Evolutionary conservation across 2,888 invertebrate species (phyloP).

Genomic region (Phaedon cochleariae): DNA sequence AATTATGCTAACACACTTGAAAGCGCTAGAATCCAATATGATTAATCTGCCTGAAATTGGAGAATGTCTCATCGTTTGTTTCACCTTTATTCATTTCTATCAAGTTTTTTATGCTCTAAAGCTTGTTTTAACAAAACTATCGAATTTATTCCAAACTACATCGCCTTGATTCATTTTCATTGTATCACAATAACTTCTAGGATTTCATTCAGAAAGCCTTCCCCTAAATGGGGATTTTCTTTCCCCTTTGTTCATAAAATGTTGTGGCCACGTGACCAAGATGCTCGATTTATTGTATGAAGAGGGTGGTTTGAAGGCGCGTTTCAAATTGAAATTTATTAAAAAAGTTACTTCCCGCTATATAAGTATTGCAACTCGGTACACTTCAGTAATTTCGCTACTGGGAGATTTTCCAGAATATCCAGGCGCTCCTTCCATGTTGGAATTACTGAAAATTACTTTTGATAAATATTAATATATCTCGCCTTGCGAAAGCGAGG

Average conservation of each 20-base stretch:
- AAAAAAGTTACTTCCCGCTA: constrained; percentile 45
- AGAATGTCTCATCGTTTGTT: too few species aligned
- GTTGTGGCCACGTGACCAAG: constrained; percentile 45
- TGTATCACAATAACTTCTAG: not conserved
- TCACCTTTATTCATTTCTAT: too few species aligned
- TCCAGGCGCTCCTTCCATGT: constrained; percentile 1
- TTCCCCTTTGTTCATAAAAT: constrained; percentile 43
- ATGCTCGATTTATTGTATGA: constrained; percentile 37
- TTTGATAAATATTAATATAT: constrained; percentile 21
- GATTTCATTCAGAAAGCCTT: constrained; percentile 7
- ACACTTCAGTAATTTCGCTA: constrained; percentile 31
- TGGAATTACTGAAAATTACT: constrained; percentile 9
- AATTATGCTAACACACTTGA: too few species aligned
- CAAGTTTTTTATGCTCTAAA: too few species aligned
- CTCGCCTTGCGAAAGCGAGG: not conserved
- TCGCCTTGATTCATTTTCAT: too few species aligned
- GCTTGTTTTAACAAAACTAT: too few species aligned
- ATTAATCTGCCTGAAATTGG: too few species aligned
- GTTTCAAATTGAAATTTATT: constrained; percentile 47
- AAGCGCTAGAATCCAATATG: too few species aligned
- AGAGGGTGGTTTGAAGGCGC: constrained; percentile 35
- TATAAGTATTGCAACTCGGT: constrained; percentile 28
- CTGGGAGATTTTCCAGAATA: constrained; percentile 17
- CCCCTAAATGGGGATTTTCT: constrained; percentile 44
- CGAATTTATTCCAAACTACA: too few species aligned